Evolutionary conservation across 2,113 vertebrate genomes (phyloP), one percentile per base, ranked within the genome.

Genomic region (Carassius auratus): DNA sequence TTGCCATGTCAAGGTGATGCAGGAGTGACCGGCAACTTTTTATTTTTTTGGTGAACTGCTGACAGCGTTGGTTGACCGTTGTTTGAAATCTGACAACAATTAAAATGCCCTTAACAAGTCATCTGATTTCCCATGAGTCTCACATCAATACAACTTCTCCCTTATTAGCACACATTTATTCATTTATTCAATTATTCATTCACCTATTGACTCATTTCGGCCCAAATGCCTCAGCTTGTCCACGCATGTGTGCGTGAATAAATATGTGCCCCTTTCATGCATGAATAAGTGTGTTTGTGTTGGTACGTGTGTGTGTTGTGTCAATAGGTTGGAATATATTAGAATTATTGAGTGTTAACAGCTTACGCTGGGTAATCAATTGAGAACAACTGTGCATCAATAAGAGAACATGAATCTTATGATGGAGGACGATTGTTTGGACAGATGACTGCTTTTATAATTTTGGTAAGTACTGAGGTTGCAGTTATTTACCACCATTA

Each of bases 71-170:
- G 50, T 68, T 83, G 69, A 61, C 38, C 36, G 42, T 75, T 81
- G 78, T 86, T 87, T 83, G 84, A 61, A 85, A 89, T 86, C 85
- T 89, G 83, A 88, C 84, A 86, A 84, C 87, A 86, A 82, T 89
- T 89, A 88, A 85, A 88, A 50, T 19, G n/a, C 85, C 64, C 76
- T 76, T 86, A 86, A 74, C 55, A 23, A 42, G 48, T 21, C 64
- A 23, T 76, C 48, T 85, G 85, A 88, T 89, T 89, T 88, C 87
- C 89, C 89, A 30, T 14, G 85, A 83, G 89, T 38, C 61, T 57
- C 80, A 71, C 87, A 86, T 88, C 85, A 80, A 86, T 88, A 88
- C 23, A 48, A 59, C 8, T 10, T 82, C 73, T 61, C 45, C 76
- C 81, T 86, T 52, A 79, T 83, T 86, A 76, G 45, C 84, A 59